Conservation (phyloP, 1,140 invertebrate genomes). For the Rhagoletis pomonella region DNA sequence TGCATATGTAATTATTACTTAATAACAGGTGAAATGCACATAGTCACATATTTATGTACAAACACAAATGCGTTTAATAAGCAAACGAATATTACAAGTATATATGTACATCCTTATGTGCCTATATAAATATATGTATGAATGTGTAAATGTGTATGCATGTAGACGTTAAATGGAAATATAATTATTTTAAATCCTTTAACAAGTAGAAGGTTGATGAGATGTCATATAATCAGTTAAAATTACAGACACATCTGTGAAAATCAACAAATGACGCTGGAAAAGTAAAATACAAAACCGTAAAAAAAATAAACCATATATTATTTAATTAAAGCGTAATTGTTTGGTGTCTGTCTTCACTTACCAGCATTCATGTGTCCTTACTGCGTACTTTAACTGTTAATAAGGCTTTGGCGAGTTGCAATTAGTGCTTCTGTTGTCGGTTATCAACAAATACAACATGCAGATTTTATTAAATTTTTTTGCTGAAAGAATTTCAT, state of each 20-base stretch:
- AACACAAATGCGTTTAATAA: not conserved
- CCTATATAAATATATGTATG: not conserved
- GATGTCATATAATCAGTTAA: slow-evolving; percentile 11
- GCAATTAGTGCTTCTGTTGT: too few species aligned
- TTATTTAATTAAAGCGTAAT: slow-evolving; percentile 8
- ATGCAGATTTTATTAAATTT: too few species aligned
- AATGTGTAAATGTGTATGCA: not conserved
- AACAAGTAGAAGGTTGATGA: not conserved
- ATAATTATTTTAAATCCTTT: not conserved
- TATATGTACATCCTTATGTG: not conserved
- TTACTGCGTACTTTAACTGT: too few species aligned
- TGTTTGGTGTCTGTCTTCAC: not conserved
- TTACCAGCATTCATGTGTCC: too few species aligned
- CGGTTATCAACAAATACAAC: too few species aligned
- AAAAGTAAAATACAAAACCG: not conserved
- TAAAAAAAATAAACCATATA: not conserved
- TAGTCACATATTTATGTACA: too few species aligned
- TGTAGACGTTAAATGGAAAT: not conserved
- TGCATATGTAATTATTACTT: too few species aligned
- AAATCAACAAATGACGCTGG: not conserved
- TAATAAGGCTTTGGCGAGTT: too few species aligned
- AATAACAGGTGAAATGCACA: too few species aligned
- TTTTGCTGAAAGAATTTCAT: too few species aligned
- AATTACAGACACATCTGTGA: not conserved
- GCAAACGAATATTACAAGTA: not conserved